These are phyloP conservation scores for Odocoileus hemionus DNA, from an alignment of 2,113 vertebrate species.

Conservation along the genomic window DNA sequence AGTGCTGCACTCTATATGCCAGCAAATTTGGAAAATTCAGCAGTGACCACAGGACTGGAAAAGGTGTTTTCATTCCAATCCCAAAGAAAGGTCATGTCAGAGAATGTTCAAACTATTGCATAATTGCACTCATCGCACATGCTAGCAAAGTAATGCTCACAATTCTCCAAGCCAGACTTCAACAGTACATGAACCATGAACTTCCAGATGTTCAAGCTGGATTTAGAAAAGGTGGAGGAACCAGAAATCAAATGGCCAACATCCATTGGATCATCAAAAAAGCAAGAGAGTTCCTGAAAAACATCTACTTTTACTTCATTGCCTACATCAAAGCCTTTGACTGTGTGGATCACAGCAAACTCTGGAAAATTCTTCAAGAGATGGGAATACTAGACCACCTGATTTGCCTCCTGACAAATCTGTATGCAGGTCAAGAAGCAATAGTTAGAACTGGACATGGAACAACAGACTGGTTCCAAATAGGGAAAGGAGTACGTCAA, in stretches of 20 bases:
- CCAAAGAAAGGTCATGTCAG: background rate
- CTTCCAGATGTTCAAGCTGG: background rate
- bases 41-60: background rate
- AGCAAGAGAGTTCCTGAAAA: background rate
- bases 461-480: background rate
- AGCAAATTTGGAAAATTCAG: background rate
- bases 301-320: background rate
- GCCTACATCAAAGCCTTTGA: background rate
- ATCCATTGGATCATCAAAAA: background rate
- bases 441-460: fast-evolving
- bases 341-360: background rate
- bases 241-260: background rate
- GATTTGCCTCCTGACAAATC: background rate
- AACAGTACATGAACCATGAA: fast-evolving
- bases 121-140: background rate
- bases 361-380: background rate
- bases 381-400: background rate
- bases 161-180: background rate
- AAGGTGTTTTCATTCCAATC: background rate
- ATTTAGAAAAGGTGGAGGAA: background rate
- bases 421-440: background rate
- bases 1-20: background rate
- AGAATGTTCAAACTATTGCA: background rate
- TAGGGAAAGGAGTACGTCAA: background rate
- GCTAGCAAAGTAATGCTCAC: background rate